phyloP scores from a whole-genome alignment of 2,797 vertebrate genomes.

The Chromis chromis region DNA sequence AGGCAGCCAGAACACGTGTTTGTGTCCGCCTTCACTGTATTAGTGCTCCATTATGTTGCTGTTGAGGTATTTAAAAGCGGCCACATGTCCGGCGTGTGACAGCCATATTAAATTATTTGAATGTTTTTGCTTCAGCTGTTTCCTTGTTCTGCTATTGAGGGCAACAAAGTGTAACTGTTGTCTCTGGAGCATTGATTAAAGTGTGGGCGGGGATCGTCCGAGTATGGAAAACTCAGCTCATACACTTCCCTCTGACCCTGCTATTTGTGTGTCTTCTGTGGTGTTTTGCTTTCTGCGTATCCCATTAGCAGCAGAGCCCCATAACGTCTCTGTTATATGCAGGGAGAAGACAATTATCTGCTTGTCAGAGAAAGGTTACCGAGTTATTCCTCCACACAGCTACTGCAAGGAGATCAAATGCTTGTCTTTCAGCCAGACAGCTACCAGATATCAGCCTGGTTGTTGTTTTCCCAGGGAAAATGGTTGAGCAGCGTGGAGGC shows the following conservation, averaged over 20 bases:
- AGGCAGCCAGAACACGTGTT: conserved; percentile 16
- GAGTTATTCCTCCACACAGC: conserved; percentile 22
- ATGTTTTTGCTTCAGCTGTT: conserved; percentile 49
- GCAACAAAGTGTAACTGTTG: conserved; percentile 19
- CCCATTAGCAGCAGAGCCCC: conserved; percentile 20
- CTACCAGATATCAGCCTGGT: conserved; percentile 23
- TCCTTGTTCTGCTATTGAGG: conserved; percentile 23
- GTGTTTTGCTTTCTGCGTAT: conserved; percentile 18
- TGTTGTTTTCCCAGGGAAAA: conserved; percentile 32
- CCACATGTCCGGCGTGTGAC: conserved; percentile 46
- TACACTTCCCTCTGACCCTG: conserved; percentile 11
- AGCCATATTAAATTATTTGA: conserved; percentile 45
- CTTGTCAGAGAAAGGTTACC: conserved; percentile 33
- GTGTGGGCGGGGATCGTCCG: conserved; percentile 19
- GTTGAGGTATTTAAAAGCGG: conserved; percentile 39
- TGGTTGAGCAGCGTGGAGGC: conserved; percentile 6
- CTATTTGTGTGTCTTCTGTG: conserved; percentile 22
- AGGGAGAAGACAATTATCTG: conserved; percentile 30
- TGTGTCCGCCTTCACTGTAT: conserved; percentile 13
- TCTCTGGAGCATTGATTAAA: conserved; percentile 32
- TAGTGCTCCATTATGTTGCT: conserved; percentile 34
- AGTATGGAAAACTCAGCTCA: conserved; percentile 25
- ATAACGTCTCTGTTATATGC: neutral
- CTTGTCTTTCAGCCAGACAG: conserved; percentile 31
- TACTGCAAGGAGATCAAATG: conserved; percentile 11